Percentiles rank a stretch among this genome's conserved stretches.
These are phyloP conservation scores for Euspilapteryx auroguttella DNA, from an alignment of 2,888 invertebrate genomes.

Conservation along the genomic window DNA sequence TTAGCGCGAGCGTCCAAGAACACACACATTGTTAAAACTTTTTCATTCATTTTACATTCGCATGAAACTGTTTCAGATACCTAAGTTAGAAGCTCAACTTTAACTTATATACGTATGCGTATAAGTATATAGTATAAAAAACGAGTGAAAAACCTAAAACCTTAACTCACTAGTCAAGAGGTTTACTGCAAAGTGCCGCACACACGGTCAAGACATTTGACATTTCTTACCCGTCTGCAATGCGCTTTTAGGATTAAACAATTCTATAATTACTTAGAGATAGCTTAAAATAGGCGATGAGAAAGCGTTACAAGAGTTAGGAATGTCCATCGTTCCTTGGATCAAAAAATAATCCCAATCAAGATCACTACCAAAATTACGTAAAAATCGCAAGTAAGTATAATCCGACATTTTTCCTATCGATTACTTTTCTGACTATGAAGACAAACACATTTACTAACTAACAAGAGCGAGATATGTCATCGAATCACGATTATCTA, in stretches of 20 bases:
- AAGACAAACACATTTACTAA: constrained; percentile 44
- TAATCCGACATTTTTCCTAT: background rate
- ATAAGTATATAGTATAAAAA: constrained; percentile 56
- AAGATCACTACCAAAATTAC: too few relatives aligned
- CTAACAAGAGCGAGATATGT: constrained; percentile 58
- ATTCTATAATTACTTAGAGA: constrained; percentile 53
- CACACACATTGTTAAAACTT: too few relatives aligned
- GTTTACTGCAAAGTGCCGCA: constrained; percentile 50
- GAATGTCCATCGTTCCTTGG: too few relatives aligned
- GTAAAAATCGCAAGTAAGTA: too few relatives aligned
- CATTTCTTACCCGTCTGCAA: too few relatives aligned
- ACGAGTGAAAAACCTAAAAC: constrained; percentile 58
- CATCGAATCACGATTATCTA: constrained; percentile 51
- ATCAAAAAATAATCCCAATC: too few relatives aligned
- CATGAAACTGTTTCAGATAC: constrained; percentile 15
- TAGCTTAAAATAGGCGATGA: constrained; percentile 48
- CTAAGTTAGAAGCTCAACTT: constrained; percentile 55
- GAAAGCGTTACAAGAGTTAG: too few relatives aligned
- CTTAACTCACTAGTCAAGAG: constrained; percentile 49
- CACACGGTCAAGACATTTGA: too few relatives aligned
- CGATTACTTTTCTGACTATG: constrained; percentile 8
- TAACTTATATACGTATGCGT: constrained; percentile 52
- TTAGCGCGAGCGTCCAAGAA: too few relatives aligned
- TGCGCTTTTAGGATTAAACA: too few relatives aligned
- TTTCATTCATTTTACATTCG: too few relatives aligned